Percentiles rank a stretch among this genome's conserved stretches.
Evolutionary conservation across 2,888 invertebrate genomes (phyloP).

Genomic region (Lithosia quadra): DNA sequence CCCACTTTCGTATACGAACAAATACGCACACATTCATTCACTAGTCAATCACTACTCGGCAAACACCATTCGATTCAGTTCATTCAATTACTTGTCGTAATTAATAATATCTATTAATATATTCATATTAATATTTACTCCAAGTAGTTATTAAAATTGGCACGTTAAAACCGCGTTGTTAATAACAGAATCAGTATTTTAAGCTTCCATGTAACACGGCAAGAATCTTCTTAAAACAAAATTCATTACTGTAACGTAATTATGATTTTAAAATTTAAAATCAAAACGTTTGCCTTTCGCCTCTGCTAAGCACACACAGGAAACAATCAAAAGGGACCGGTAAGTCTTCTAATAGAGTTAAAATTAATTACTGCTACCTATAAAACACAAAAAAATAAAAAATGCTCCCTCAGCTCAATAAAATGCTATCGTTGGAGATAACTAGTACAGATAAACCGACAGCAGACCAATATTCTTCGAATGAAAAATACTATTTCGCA

Average conservation of each 20-base stretch:
- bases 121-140: no score
- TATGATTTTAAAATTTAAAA: not conserved
- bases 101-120: no score
- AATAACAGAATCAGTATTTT: not conserved
- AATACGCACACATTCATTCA: no score
- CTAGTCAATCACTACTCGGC: no score
- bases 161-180: no score
- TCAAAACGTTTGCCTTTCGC: not conserved
- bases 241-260: no score
- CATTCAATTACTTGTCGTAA: no score
- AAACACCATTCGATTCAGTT: no score
- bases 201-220: not conserved
- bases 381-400: not conserved
- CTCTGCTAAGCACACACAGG: not conserved
- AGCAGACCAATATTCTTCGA: conserved; percentile 31
- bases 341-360: not conserved
- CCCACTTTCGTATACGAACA: no score
- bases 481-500: conserved; percentile 38
- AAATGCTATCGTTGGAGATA: not conserved
- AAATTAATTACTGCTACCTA: not conserved
- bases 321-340: not conserved
- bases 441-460: conserved; percentile 12
- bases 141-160: no score
- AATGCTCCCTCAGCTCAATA: not conserved
- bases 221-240: not conserved